Evolutionary conservation across 2,113 vertebrate genomes (phyloP).

Genomic region (Tragelaphus scriptus): DNA sequence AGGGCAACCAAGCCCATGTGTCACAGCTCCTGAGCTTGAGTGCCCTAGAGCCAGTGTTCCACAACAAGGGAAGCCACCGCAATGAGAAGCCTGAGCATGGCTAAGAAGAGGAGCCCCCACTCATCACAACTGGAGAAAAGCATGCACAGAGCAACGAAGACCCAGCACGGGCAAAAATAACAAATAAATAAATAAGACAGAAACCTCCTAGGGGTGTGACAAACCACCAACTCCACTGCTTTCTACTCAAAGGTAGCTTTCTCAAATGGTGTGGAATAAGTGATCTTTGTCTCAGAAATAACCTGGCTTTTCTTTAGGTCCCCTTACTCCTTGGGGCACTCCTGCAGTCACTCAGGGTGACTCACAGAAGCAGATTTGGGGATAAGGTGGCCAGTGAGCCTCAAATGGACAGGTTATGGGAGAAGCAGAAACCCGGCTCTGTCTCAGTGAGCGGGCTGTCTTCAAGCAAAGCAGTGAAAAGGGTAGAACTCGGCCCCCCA

Average conservation of each 20-base stretch:
- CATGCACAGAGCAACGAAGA: neutral
- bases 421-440: neutral
- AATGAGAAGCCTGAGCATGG: neutral
- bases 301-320: neutral
- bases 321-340: neutral
- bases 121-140: neutral
- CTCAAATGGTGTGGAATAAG: neutral
- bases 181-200: neutral
- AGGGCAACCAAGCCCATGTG: neutral
- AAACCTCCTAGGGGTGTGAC: neutral
- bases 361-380: neutral
- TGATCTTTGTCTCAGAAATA: neutral
- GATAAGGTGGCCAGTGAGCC: neutral
- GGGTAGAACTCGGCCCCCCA: neutral
- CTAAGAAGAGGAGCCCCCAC: neutral
- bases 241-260: neutral
- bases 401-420: neutral
- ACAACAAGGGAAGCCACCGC: neutral
- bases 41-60: neutral
- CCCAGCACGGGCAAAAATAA: neutral
- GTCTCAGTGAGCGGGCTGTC: neutral
- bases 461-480: neutral
- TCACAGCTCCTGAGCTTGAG: neutral
- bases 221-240: neutral
- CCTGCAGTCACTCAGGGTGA: neutral